Percentiles rank a stretch among this genome's conserved stretches.
Conservation (phyloP, 2,113 vertebrate genomes). For the Mohoua ochrocephala region DNA sequence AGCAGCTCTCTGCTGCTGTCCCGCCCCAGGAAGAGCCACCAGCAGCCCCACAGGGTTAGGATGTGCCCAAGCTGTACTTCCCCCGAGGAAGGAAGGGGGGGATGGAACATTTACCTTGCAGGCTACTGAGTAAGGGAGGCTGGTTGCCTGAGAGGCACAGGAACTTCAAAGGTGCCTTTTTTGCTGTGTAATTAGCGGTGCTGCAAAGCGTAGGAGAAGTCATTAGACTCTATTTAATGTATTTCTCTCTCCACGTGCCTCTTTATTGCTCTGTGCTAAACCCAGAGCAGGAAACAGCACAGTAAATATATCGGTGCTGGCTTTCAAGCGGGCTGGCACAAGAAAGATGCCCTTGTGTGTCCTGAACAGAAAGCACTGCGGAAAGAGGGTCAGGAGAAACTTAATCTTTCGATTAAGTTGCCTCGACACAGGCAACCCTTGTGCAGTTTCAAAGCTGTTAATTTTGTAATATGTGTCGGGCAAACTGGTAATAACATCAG, state of each 20-base stretch:
- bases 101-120: background rate
- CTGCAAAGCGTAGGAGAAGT: background rate
- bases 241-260: background rate
- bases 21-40: background rate
- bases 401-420: too few relatives aligned
- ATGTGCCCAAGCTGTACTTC: background rate
- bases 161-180: background rate
- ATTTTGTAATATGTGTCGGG: background rate
- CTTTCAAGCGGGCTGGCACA: background rate
- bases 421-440: background rate
- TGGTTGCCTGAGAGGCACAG: background rate
- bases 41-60: background rate
- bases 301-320: background rate
- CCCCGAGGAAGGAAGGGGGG: background rate
- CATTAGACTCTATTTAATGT: background rate
- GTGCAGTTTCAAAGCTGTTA: background rate
- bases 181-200: background rate
- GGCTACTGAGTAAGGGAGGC: background rate
- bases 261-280: background rate
- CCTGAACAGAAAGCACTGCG: background rate
- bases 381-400: background rate
- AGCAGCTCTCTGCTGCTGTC: background rate
- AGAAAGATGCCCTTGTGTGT: background rate
- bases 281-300: background rate
- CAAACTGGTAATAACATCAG: background rate